Evolutionary conservation across 2,888 invertebrate species (phyloP).

Genomic region (Actias luna): DNA sequence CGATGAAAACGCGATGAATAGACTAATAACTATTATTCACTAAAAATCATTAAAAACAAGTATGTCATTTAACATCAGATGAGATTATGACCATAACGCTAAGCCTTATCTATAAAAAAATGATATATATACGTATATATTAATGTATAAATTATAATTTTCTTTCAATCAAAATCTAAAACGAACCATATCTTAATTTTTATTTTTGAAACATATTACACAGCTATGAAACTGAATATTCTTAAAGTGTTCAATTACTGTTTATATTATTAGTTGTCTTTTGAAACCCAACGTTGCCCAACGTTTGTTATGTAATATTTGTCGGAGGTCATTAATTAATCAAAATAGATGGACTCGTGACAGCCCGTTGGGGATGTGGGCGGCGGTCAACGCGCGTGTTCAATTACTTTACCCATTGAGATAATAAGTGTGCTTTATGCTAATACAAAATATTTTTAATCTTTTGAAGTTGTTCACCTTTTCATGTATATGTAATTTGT

Average conservation of each 20-base stretch:
- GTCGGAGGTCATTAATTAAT: conserved; percentile 46
- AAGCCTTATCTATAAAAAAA: too few relatives aligned
- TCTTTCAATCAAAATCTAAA: neutral
- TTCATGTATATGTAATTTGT: too few relatives aligned
- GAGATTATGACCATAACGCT: too few relatives aligned
- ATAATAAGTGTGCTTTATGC: neutral
- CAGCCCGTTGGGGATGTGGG: conserved; percentile 28
- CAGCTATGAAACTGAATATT: neutral
- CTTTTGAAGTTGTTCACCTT: neutral
- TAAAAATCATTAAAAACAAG: too few relatives aligned
- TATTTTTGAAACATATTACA: neutral
- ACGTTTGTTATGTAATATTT: conserved; percentile 30
- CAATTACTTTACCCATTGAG: conserved; percentile 23
- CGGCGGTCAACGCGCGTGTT: conserved; percentile 25
- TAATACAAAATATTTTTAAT: neutral
- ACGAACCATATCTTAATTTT: too few relatives aligned
- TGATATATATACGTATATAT: too few relatives aligned
- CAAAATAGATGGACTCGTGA: conserved; percentile 38
- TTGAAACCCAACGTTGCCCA: conserved; percentile 30
- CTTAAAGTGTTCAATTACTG: neutral
- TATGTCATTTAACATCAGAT: too few relatives aligned
- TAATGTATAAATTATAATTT: too few relatives aligned
- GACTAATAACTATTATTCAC: too few relatives aligned
- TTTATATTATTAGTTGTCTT: conserved; percentile 9
- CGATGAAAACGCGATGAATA: too few relatives aligned